A percentile compares a stretch with the other conserved stretches of the same genome.
These are phyloP conservation scores for Scartelaos histophorus DNA, from an alignment of 2,113 vertebrate genomes.

Conservation along the genomic window DNA sequence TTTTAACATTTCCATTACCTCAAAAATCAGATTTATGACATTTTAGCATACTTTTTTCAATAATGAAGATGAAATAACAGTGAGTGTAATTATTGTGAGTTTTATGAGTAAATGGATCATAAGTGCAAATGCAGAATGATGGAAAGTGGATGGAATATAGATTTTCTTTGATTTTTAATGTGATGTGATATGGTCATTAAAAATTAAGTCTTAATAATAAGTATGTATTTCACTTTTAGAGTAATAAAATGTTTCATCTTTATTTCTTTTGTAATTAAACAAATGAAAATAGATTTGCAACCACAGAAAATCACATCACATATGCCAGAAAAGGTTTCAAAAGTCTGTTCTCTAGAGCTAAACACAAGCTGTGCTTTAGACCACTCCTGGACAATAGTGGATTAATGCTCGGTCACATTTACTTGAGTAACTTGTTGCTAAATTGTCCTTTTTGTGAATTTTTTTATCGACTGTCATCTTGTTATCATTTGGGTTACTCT, in stretches of 20 bases:
- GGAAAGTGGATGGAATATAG: not conserved
- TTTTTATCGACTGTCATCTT: too few relatives aligned
- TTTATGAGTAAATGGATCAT: not conserved
- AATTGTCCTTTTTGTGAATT: too few relatives aligned
- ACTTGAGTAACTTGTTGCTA: too few relatives aligned
- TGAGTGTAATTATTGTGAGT: not conserved
- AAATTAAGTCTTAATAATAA: not conserved
- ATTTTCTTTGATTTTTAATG: not conserved
- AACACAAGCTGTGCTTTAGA: too few relatives aligned
- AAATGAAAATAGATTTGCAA: too few relatives aligned
- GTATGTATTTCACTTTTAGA: not conserved
- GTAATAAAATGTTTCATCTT: not conserved
- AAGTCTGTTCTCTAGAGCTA: too few relatives aligned
- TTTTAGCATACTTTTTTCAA: not conserved
- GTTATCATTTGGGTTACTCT: too few relatives aligned
- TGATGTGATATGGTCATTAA: not conserved
- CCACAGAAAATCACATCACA: too few relatives aligned
- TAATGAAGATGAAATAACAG: not conserved
- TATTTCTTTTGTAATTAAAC: not conserved
- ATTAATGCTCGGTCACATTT: too few relatives aligned
- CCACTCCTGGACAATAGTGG: too few relatives aligned
- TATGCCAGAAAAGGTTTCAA: too few relatives aligned
- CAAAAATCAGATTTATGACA: not conserved
- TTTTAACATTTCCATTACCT: slow-evolving; percentile 7
- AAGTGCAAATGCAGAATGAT: not conserved